Evolutionary conservation across 2,888 invertebrate genomes (phyloP), one percentile per base, ranked within the genome.

Genomic region (Zygothrica quintamaculata): DNA sequence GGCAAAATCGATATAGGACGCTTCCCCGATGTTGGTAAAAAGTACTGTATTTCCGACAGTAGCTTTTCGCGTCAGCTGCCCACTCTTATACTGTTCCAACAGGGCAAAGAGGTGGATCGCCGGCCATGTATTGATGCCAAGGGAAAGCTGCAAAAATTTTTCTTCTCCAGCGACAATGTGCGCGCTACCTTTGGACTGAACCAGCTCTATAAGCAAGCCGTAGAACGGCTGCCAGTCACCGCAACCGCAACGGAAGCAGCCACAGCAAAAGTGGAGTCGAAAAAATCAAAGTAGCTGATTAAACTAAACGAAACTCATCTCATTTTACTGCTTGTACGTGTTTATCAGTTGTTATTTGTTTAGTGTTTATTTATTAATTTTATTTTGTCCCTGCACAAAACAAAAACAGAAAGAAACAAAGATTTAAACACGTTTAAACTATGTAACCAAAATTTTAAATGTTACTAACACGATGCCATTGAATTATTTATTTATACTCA

Each of bases 1-100:
- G 99, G 98, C 0, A 99, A 99, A 92, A 93, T 99, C 44, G 99
- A 99, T 92, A 94, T 99, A 48, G 98, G 98, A 13, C 93, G 97
- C 57, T 97, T 96, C 90, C 96, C 98, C 0, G 97, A 97, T 52
- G 94, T 95, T 4, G 96, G 95, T 0, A 93, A 93, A 15, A 95
- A 96, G 90, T 97, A 94, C 91, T 93, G 94, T 56, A 94, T 99
- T 0, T 96, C 95, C 71, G 96, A 97, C 68, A 95, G 98, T 1
- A 95, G 98, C 6, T 95, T 97, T 60, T 98, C 98, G 64, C 94
- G 96, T 51, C 99, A 99, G 92, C 92, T 99, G 51, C 99, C 99
- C 0, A 96, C 98, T 0, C 90, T 99, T 2, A 93, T 99, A 62
- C 90, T 99, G 12, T 96, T 99, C 89, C 93, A 93, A 84, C 95